Evolutionary conservation across 2,797 vertebrate genomes (phyloP).

Genomic region (Chaetophractus vellerosus): DNA sequence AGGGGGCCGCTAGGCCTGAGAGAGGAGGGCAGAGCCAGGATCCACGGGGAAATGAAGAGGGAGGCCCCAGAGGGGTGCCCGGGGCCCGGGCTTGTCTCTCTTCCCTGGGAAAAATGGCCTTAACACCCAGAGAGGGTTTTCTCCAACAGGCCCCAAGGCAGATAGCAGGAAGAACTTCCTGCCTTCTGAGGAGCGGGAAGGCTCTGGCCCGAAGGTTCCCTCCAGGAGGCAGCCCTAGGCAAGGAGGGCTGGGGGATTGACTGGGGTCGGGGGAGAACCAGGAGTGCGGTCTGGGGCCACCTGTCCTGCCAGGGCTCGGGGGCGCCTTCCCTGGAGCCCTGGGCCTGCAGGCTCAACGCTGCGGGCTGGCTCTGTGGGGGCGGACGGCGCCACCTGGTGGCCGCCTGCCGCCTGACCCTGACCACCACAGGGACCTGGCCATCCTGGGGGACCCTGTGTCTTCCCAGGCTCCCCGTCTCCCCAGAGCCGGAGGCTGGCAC

Average conservation of each 20-base stretch:
- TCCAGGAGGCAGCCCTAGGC: background rate
- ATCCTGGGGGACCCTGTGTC: background rate
- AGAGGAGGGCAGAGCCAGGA: background rate
- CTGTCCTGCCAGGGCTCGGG: background rate
- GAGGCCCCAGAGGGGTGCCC: accelerated
- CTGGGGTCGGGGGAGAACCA: background rate
- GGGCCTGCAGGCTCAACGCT: accelerated
- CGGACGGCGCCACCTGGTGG: slow-evolving; percentile 71
- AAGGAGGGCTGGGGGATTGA: too few relatives aligned
- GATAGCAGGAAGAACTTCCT: accelerated
- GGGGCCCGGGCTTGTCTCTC: background rate
- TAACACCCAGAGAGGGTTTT: accelerated
- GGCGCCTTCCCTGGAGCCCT: accelerated
- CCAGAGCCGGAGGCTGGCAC: accelerated
- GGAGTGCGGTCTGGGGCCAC: background rate
- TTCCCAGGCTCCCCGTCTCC: background rate
- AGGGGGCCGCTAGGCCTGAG: accelerated
- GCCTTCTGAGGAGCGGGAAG: accelerated
- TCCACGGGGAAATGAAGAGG: accelerated
- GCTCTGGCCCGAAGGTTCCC: background rate
- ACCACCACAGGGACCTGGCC: background rate
- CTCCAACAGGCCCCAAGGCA: accelerated
- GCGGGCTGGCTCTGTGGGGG: accelerated
- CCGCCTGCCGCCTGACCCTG: accelerated
- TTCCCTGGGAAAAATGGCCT: background rate